Conservation (phyloP, 2,113 vertebrate genomes). For the Eupsittula cactorum region DNA sequence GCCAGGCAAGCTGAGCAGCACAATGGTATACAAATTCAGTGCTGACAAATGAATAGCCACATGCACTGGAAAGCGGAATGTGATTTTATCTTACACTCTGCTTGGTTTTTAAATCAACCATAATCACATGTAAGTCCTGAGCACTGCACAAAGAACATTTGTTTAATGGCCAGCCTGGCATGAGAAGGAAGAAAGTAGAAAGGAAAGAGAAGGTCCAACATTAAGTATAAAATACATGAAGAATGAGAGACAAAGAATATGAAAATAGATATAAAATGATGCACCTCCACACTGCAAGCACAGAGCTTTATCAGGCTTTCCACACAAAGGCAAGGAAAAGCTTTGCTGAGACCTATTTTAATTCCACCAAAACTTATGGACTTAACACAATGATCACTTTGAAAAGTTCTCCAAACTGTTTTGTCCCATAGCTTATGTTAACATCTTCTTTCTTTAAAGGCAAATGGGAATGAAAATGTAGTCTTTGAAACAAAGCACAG, state of each 20-base stretch:
- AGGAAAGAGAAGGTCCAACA: background rate
- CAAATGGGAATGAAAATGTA: background rate
- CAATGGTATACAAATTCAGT: background rate
- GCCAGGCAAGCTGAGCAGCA: background rate
- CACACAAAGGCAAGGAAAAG: background rate
- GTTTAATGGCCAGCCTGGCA: background rate
- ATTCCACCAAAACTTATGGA: background rate
- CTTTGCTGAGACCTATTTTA: background rate
- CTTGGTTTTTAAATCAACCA: background rate
- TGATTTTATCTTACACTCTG: background rate
- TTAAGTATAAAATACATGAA: background rate
- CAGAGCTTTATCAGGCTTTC: fast-evolving
- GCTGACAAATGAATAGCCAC: background rate
- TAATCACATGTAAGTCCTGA: background rate
- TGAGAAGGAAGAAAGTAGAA: background rate
- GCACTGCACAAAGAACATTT: background rate
- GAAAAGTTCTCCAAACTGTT: background rate
- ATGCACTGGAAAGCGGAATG: background rate
- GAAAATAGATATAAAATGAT: background rate
- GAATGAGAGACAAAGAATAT: background rate
- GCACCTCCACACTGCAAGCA: background rate
- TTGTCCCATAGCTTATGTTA: background rate
- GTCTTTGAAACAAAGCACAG: background rate
- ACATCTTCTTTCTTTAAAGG: background rate
- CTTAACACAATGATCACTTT: background rate